A percentile compares a stretch with the other conserved stretches of the same genome.
These are phyloP conservation scores for Orchesella cincta DNA, from an alignment of 1,140 invertebrate species.

Conservation along the genomic window DNA sequence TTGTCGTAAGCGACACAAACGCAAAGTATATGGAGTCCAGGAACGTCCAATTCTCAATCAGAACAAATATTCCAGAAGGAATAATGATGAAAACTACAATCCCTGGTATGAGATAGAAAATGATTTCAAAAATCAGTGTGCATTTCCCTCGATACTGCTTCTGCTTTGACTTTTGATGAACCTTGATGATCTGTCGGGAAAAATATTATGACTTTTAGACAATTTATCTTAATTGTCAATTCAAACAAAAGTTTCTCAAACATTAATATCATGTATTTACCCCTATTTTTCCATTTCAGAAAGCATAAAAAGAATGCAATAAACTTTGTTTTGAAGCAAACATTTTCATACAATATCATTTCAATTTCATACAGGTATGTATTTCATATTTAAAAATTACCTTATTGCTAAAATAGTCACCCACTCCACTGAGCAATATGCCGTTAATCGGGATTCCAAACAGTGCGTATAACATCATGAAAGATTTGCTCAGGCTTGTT, in stretches of 20 bases:
- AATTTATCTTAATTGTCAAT: slow-evolving; percentile 3
- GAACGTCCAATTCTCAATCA: slow-evolving; percentile 86
- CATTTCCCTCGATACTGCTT: slow-evolving; percentile 61
- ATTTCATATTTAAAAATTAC: slow-evolving; percentile 56
- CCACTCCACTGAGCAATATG: slow-evolving; percentile 76
- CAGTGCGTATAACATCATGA: slow-evolving; percentile 89
- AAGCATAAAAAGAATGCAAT: too few species aligned
- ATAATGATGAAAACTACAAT: slow-evolving; percentile 87
- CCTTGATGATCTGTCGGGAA: slow-evolving; percentile 62
- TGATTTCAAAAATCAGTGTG: slow-evolving; percentile 72
- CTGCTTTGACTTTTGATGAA: slow-evolving; percentile 75
- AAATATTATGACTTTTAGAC: background rate
- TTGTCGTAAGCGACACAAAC: slow-evolving; percentile 88
- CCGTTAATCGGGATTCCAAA: slow-evolving; percentile 94
- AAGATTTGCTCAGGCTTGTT: slow-evolving; percentile 74
- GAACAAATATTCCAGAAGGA: slow-evolving; percentile 83
- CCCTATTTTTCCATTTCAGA: too few species aligned
- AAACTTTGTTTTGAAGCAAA: too few species aligned
- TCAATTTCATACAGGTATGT: too few species aligned
- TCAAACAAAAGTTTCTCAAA: too few species aligned
- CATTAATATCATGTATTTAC: too few species aligned
- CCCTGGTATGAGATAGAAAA: slow-evolving; percentile 79
- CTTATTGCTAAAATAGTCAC: slow-evolving; percentile 76
- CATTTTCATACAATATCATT: too few species aligned
- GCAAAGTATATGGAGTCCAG: slow-evolving; percentile 88